Evolutionary conservation across 2,888 invertebrate genomes (phyloP).

Genomic region (Buathra laborator): DNA sequence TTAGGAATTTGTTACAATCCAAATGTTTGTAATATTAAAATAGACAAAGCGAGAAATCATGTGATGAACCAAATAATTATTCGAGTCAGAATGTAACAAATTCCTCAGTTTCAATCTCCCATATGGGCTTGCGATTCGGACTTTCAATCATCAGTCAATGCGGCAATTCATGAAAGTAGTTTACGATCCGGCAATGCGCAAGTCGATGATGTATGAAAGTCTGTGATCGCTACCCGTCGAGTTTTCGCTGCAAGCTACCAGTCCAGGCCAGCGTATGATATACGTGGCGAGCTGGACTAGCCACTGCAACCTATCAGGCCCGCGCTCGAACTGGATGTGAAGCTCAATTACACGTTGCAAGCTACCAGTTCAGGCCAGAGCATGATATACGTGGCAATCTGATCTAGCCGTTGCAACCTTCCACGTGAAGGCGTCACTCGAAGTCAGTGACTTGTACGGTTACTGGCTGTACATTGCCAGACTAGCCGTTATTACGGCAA

Average conservation of each 20-base stretch:
- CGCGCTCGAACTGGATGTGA: too few species aligned
- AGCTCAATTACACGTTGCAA: too few species aligned
- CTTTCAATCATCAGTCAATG: neutral
- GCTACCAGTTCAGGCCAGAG: neutral
- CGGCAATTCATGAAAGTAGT: neutral
- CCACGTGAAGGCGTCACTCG: too few species aligned
- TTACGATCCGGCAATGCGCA: neutral
- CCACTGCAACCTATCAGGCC: too few species aligned
- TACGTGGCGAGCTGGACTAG: too few species aligned
- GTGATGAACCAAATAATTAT: neutral
- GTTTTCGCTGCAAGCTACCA: too few species aligned
- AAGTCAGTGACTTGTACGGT: too few species aligned
- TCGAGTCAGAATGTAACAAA: neutral
- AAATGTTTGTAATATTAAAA: neutral
- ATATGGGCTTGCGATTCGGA: neutral
- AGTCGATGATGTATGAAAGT: neutral
- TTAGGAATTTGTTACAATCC: neutral
- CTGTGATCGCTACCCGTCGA: neutral
- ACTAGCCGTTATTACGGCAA: too few species aligned
- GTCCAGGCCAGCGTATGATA: neutral
- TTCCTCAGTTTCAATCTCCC: neutral
- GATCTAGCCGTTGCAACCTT: too few species aligned
- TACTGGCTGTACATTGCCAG: too few species aligned
- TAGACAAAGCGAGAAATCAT: neutral
- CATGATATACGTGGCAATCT: too few species aligned